Evolutionary conservation across 1,140 invertebrate genomes (phyloP).

Genomic region (Oncopodura yosiiana): DNA sequence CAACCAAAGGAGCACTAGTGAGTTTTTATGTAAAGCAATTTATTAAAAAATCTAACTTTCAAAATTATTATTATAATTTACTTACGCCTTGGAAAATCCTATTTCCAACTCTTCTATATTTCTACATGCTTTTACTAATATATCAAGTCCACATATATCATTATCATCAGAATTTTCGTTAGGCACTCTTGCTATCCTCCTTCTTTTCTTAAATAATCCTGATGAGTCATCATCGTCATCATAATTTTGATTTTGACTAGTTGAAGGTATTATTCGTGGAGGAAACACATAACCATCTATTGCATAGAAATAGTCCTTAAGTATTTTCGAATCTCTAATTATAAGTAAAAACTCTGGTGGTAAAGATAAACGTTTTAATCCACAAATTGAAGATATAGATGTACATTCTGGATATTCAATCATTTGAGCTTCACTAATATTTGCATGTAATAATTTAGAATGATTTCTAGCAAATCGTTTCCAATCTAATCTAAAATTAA

Average conservation of each 20-base stretch:
- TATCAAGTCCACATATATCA: conserved; percentile 1
- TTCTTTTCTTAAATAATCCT: conserved; percentile 2
- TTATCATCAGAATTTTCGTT: background rate
- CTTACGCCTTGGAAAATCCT: conserved; percentile 15
- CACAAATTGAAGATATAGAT: background rate
- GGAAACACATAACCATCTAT: background rate
- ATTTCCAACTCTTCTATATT: conserved; percentile 17
- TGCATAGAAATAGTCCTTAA: background rate
- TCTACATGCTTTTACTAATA: background rate
- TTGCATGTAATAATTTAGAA: background rate
- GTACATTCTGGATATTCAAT: background rate
- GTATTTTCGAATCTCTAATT: background rate
- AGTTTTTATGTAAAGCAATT: conserved; percentile 3
- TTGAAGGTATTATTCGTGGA: background rate
- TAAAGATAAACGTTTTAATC: background rate
- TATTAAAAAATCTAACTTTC: background rate
- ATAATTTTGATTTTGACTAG: background rate
- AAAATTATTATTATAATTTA: background rate
- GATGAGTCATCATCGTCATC: background rate
- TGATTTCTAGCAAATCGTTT: background rate
- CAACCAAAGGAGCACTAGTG: background rate
- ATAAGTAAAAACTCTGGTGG: background rate
- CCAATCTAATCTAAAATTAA: background rate
- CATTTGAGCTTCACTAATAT: background rate
- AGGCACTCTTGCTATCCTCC: background rate